These are phyloP conservation scores for Pachyrhynchus sulphureomaculatus DNA, from an alignment of 1,140 invertebrate genomes.

Conservation along the genomic window DNA sequence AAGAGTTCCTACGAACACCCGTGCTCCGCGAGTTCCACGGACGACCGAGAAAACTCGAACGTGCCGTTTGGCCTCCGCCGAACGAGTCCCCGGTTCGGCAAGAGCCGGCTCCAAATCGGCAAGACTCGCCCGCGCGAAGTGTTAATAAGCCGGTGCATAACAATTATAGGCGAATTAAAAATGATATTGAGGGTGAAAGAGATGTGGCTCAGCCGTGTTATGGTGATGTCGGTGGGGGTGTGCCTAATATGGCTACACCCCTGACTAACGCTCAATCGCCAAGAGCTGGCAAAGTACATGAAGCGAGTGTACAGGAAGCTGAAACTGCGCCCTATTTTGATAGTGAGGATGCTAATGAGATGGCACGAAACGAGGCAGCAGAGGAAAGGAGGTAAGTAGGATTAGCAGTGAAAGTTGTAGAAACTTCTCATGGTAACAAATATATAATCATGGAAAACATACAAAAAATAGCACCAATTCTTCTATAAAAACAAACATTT, in stretches of 20 bases:
- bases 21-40: slow-evolving; percentile 74
- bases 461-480: too few relatives aligned
- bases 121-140: slow-evolving; percentile 6
- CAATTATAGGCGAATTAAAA: slow-evolving; percentile 51
- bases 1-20: slow-evolving; percentile 79
- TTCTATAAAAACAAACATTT: too few relatives aligned
- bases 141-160: slow-evolving; percentile 50
- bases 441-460: too few relatives aligned
- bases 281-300: slow-evolving; percentile 7
- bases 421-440: too few relatives aligned
- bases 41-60: slow-evolving; percentile 71
- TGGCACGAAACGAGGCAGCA: slow-evolving; percentile 15
- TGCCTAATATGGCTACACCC: slow-evolving; percentile 23
- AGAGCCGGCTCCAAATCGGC: slow-evolving; percentile 28
- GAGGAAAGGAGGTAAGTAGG: slow-evolving; percentile 39
- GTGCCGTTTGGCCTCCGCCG: slow-evolving; percentile 74
- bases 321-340: slow-evolving; percentile 31
- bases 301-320: slow-evolving; percentile 33
- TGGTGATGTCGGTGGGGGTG: slow-evolving; percentile 29
- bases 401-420: not conserved
- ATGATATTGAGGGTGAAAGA: slow-evolving; percentile 51
- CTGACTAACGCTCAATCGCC: slow-evolving; percentile 33
- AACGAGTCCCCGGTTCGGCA: slow-evolving; percentile 38
- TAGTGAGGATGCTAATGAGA: slow-evolving; percentile 13
- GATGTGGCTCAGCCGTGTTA: slow-evolving; percentile 5